Percentiles rank a stretch among this genome's conserved stretches.
These are phyloP conservation scores for Neomorphus geoffroyi DNA, from an alignment of 2,797 vertebrate species.

Conservation along the genomic window DNA sequence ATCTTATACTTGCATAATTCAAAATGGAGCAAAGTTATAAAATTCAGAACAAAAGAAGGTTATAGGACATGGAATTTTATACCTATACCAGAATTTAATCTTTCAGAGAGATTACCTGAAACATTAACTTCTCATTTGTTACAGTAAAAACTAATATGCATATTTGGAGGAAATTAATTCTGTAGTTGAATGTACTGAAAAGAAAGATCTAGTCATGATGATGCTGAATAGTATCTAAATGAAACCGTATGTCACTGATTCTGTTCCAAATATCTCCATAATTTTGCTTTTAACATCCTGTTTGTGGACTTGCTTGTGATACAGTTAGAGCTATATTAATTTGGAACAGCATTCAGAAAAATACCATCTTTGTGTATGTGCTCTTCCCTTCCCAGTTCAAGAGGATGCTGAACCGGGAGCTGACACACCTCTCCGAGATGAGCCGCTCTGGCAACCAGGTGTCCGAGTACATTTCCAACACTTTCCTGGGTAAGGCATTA, in stretches of 20 bases:
- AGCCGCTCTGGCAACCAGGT: slow-evolving; percentile 99
- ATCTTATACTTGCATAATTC: neutral
- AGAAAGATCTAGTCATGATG: neutral
- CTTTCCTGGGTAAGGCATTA: slow-evolving; percentile 90
- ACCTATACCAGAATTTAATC: neutral
- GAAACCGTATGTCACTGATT: neutral
- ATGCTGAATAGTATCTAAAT: neutral
- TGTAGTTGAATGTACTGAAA: neutral
- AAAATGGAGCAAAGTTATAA: slow-evolving; percentile 11
- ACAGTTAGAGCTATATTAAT: neutral
- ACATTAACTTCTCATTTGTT: neutral
- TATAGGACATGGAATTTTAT: neutral
- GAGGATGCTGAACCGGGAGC: slow-evolving; percentile 98
- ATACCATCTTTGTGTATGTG: slow-evolving; percentile 10
- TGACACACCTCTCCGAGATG: slow-evolving; percentile 98
- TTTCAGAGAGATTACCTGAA: neutral
- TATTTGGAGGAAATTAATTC: neutral
- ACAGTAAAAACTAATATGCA: neutral
- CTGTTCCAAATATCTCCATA: neutral
- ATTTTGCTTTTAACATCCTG: neutral
- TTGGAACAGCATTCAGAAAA: neutral
- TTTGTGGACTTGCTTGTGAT: neutral
- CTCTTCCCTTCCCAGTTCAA: slow-evolving; percentile 88
- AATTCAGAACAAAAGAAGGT: neutral
- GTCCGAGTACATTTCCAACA: slow-evolving; percentile 99